Evolutionary conservation across 1,140 invertebrate species (phyloP).

Genomic region (Schlechtendalia chinensis): DNA sequence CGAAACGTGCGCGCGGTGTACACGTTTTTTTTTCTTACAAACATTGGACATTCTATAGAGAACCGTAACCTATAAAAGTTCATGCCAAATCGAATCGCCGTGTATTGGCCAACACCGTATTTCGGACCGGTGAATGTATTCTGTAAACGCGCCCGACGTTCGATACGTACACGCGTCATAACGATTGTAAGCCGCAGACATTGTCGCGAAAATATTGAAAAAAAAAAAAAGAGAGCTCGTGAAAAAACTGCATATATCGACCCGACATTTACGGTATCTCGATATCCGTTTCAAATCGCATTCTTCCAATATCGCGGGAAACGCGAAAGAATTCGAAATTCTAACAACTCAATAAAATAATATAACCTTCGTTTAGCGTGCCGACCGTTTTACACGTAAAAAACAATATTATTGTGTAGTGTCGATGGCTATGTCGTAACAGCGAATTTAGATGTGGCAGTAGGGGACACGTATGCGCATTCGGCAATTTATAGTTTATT

Average conservation of each 20-base stretch:
- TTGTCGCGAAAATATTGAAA: not conserved
- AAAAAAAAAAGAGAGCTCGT: no score
- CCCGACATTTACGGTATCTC: no score
- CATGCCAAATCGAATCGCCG: constrained; percentile 32
- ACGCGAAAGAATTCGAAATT: not conserved
- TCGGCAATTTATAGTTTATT: no score
- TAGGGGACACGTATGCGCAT: no score
- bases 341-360: not conserved
- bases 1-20: not conserved
- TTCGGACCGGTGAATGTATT: constrained; percentile 1
- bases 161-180: not conserved
- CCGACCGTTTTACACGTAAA: no score
- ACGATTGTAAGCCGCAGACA: not conserved
- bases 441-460: not conserved
- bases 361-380: not conserved
- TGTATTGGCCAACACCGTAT: no score
- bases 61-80: constrained; percentile 19
- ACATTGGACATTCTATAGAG: not conserved
- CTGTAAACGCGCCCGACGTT: constrained; percentile 17
- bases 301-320: not conserved
- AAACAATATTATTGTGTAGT: no score
- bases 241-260: no score
- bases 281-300: not conserved
- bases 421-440: not conserved
- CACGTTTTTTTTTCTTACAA: not conserved